A percentile compares a stretch with the other conserved stretches of the same genome.
These are phyloP conservation scores for Telenomus remus DNA, from an alignment of 1,140 invertebrate species.

Conservation along the genomic window DNA sequence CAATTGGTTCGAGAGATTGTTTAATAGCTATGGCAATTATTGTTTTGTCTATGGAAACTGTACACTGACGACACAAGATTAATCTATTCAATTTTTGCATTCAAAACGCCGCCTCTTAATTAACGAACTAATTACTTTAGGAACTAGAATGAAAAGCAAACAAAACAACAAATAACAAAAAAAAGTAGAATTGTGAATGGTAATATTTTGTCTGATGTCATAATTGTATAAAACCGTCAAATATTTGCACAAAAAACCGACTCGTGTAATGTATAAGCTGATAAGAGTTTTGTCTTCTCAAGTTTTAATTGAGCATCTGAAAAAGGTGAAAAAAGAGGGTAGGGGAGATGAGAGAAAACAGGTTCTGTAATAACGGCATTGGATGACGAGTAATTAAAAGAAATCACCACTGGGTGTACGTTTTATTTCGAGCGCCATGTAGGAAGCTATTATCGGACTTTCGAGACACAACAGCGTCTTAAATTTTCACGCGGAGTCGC, in stretches of 20 bases:
- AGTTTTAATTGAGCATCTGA: no score
- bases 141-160: no score
- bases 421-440: slow-evolving; percentile 49
- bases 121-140: no score
- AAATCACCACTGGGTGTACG: slow-evolving; percentile 24
- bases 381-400: slow-evolving; percentile 42
- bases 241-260: no score
- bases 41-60: background rate
- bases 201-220: no score
- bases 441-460: slow-evolving; percentile 57
- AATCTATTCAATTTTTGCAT: no score
- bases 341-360: background rate
- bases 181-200: no score
- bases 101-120: no score
- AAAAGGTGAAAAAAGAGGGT: background rate
- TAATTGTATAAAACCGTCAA: no score
- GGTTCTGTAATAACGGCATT: background rate
- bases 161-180: no score
- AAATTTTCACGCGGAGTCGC: slow-evolving; percentile 52
- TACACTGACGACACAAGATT: background rate
- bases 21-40: background rate
- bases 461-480: slow-evolving; percentile 56
- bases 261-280: no score
- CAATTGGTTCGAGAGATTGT: slow-evolving; percentile 11
- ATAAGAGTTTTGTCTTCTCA: no score